Evolutionary conservation across 2,888 invertebrate genomes (phyloP).

Genomic region (Zaprionus bogoriensis): DNA sequence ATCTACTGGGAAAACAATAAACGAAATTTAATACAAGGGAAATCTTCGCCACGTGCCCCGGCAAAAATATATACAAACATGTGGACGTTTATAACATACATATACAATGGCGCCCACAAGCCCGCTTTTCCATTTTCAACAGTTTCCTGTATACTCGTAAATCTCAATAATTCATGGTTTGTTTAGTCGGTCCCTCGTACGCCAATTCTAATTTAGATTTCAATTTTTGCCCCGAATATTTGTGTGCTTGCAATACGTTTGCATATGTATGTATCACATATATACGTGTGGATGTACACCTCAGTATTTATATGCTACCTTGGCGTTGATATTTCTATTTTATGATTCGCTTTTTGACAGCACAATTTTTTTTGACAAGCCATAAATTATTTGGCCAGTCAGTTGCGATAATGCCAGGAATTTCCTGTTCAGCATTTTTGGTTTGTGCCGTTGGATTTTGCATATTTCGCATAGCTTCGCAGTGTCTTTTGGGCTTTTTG

Average conservation of each 20-base stretch:
- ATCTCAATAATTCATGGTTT: constrained; percentile 56
- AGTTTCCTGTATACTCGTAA: constrained; percentile 17
- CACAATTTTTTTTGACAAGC: no score
- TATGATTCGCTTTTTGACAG: constrained; percentile 46
- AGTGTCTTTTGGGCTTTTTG: no score
- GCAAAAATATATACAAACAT: neutral
- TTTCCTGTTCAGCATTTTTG: no score
- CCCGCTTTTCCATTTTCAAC: neutral
- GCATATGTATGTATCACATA: neutral
- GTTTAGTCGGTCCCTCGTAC: constrained; percentile 16
- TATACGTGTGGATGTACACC: neutral
- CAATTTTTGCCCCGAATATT: constrained; percentile 19
- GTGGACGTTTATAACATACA: neutral
- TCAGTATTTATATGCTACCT: neutral
- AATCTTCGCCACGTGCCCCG: constrained; percentile 30
- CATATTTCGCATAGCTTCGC: no score
- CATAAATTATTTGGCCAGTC: no score
- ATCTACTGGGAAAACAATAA: constrained; percentile 55
- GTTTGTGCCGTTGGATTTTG: no score
- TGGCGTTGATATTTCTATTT: constrained; percentile 10
- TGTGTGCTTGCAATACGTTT: neutral
- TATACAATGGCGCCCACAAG: constrained; percentile 2
- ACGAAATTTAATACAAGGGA: constrained; percentile 64
- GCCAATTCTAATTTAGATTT: constrained; percentile 36
- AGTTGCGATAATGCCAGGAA: no score